Evolutionary conservation across 2,113 vertebrate species (phyloP), one percentile per base, ranked within the genome.

Genomic region (Protobothrops mucrosquamatus): DNA sequence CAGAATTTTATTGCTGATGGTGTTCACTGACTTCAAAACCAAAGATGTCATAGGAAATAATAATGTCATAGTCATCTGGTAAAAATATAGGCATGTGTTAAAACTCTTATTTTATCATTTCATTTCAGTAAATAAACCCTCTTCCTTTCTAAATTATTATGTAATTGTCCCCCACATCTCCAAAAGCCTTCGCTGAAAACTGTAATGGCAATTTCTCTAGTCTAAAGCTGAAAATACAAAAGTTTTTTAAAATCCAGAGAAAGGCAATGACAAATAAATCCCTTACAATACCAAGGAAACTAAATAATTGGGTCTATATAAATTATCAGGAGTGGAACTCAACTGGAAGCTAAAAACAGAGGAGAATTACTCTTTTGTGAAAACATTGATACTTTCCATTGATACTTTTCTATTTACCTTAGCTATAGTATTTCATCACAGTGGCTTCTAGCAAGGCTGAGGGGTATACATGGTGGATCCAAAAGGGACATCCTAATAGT

Each of bases 321-420:
- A 81, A 22, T 81, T 81, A 10, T 43, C 74, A 81, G 74, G 18
- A 81, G 18, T 39, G 18, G 34, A 81, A 43, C 1, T 43, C 74
- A 81, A 43, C 18, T 81, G 15, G 34, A 22, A 81, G 74, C 74
- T 81, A 22, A 43, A 22, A 81, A 43, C 39, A 81, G 74, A 81
- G 34, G 74, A 43, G 69, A 74, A 39, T 39, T 74, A 74, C 15
- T 39, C n/a, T 74, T 74, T n/a, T 74, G 14, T 20, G n/a, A 15
- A 74, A 81, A 22, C 34, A 39, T 81, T 81, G 18, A 22, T 20
- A 81, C 39, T 43, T 81, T 34, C 39, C 74, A 81, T 51, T 51
- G 48, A 51, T 51, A 51, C 48, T 34, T 94, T 97, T 92, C 95
- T 95, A 95, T 96, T 92, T 87, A 93, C 90, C 88, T 89, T 92